A percentile compares a stretch with the other conserved stretches of the same genome.
Evolutionary conservation across 2,888 invertebrate genomes (phyloP).

Genomic region (Oeneis ivallda): DNA sequence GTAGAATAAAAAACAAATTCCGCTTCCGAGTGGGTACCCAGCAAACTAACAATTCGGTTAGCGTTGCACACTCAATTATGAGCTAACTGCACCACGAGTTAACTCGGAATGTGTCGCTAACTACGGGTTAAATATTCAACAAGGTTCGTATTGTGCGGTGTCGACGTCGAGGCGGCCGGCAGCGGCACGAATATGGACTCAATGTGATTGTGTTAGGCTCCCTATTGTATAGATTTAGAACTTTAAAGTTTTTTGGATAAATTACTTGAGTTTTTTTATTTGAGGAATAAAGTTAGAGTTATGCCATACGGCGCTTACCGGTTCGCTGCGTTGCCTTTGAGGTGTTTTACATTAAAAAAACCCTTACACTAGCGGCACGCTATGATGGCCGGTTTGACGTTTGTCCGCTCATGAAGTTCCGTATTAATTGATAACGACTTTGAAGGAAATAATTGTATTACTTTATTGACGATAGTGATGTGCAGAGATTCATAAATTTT

Average conservation of each 20-base stretch:
- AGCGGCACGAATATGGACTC: slow-evolving; percentile 41
- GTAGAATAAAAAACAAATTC: slow-evolving; percentile 24
- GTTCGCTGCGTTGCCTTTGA: too few species aligned
- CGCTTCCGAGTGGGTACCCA: slow-evolving; percentile 32
- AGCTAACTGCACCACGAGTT: slow-evolving; percentile 56
- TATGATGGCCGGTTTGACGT: too few species aligned
- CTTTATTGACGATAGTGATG: too few species aligned
- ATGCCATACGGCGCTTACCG: too few species aligned
- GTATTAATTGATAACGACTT: too few species aligned
- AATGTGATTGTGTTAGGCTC: slow-evolving; percentile 40
- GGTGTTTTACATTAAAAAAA: too few species aligned
- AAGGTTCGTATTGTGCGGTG: slow-evolving; percentile 44
- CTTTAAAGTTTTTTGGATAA: slow-evolving; percentile 29
- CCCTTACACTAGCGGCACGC: too few species aligned
- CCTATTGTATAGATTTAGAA: slow-evolving; percentile 29
- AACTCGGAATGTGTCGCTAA: slow-evolving; percentile 58
- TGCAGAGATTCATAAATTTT: too few species aligned
- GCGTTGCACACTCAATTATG: slow-evolving; percentile 58
- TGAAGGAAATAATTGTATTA: too few species aligned
- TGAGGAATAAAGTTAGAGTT: background rate
- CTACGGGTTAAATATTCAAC: slow-evolving; percentile 64
- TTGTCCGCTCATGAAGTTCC: too few species aligned
- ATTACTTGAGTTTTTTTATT: slow-evolving; percentile 18
- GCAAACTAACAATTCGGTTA: slow-evolving; percentile 48
- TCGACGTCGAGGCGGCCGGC: slow-evolving; percentile 26